Base-by-base conservation (phyloP, 2,113 vertebrate genomes). In the Helogale parvula region DNA sequence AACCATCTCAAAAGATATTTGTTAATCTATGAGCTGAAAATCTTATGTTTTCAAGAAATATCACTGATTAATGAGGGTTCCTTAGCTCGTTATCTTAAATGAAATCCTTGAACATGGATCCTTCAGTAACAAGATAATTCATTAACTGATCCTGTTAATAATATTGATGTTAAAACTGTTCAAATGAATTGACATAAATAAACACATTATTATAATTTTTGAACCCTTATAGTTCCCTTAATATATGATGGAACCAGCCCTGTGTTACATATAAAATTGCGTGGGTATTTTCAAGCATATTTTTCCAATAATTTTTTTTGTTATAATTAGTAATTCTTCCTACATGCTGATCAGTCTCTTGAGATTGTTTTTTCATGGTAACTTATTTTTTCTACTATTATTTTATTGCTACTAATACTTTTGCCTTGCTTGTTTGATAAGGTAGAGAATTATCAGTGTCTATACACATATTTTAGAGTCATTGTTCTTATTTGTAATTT, bases 11-110 rank as follows among this genome's bases (percentile, higher is more conserved):
- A 23, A 54, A 68, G 45, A n/a, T 52, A 41, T 81, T 11, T 54
- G 17, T 69, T 54, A 14, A 23, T 31, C 7, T 5, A 4, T 33
- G 77, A 81, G 83, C 35, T 79, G 7, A 68, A 77, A 35, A 80
- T 29, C 4, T 45, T 17, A 63, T 63, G 79, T 68, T 41, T 80
- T 27, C 47, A 9, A 11, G 29, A 57, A 79, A 12, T 41, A 11
- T n/a, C 60, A 15, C 0, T n/a, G 19, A n/a, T 29, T 52, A 17
- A 23, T 45, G 0, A 9, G 21, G n/a, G 2, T 14, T 14, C 11
- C 19, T 87, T 33, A 25, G n/a, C 33, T 68, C 35, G 25, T 69
- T 57, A 13, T 27, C 17, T 79, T n/a, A 16, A 87, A 41, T 52
- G 33, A 31, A 35, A 33, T 45, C 29, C 35, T 57, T 79, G 16